Conservation (phyloP, 2,797 vertebrate species). For the Aythya fuligula region DNA sequence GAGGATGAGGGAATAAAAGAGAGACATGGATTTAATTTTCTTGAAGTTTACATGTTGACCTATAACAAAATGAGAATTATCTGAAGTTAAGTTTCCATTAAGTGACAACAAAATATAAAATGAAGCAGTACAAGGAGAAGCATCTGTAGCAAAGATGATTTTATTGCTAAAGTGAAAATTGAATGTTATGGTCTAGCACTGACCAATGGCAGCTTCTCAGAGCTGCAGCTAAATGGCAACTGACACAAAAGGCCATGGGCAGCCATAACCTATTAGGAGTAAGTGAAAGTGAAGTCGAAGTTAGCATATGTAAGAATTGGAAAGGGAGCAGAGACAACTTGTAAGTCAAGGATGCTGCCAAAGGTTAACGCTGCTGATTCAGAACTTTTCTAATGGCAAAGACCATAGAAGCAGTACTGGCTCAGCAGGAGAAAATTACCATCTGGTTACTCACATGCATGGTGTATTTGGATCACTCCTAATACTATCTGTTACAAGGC, state of each 20-base stretch:
- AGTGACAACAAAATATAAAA: background rate
- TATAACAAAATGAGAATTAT: background rate
- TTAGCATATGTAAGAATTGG: background rate
- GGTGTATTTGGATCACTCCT: background rate
- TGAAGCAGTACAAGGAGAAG: background rate
- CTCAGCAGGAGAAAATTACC: background rate
- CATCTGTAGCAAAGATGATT: background rate
- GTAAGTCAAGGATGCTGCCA: background rate
- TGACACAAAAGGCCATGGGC: background rate
- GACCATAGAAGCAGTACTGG: background rate
- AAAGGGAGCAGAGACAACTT: background rate
- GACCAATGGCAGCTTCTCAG: background rate
- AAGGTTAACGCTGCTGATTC: conserved; percentile 21
- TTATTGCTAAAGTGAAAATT: background rate
- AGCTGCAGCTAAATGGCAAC: background rate
- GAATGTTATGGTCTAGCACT: background rate
- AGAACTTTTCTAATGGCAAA: background rate
- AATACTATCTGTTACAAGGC: background rate
- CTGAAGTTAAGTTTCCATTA: background rate
- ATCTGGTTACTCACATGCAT: background rate
- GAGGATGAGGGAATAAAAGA: background rate
- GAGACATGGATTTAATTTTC: background rate
- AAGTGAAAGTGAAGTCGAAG: conserved; percentile 8
- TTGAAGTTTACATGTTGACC: accelerated
- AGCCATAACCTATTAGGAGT: background rate